A percentile compares a stretch with the other conserved stretches of the same genome.
These are phyloP conservation scores for Aporrectodea caliginosa DNA, from an alignment of 1,140 invertebrate genomes.

Conservation along the genomic window DNA sequence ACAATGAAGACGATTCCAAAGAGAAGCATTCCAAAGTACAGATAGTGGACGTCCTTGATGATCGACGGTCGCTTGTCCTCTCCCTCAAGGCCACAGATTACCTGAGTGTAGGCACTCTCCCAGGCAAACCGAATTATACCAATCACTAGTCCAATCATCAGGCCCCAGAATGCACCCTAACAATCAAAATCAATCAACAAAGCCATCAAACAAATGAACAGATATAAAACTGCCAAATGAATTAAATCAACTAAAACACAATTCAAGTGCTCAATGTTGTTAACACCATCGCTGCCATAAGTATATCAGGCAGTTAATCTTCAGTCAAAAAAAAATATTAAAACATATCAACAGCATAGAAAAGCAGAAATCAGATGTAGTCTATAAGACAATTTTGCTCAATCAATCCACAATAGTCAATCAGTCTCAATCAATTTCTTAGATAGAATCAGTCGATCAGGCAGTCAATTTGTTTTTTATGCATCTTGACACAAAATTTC, in stretches of 20 bases:
- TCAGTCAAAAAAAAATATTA: no score
- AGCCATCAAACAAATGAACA: neutral
- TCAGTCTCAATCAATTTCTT: no score
- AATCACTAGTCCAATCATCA: constrained; percentile 50
- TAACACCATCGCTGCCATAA: constrained; percentile 57
- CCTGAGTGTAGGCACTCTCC: constrained; percentile 50
- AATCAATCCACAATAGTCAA: no score
- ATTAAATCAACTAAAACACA: constrained; percentile 58
- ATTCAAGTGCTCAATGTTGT: constrained; percentile 56
- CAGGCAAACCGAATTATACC: constrained; percentile 51
- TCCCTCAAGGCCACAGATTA: constrained; percentile 50
- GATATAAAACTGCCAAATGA: constrained; percentile 37
- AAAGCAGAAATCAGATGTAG: no score
- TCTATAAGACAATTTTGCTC: no score
- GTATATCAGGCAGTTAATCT: constrained; percentile 57
- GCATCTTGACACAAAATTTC: no score
- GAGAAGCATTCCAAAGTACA: constrained; percentile 55
- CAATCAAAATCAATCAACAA: neutral
- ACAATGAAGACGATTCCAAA: constrained; percentile 47
- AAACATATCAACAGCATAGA: no score
- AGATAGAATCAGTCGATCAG: no score
- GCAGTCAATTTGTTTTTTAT: no score
- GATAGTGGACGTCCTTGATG: constrained; percentile 54
- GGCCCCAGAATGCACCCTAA: constrained; percentile 57
- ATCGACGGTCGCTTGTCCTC: constrained; percentile 43